A percentile compares a stretch with the other conserved stretches of the same genome.
Evolutionary conservation across 2,888 invertebrate species (phyloP).

Genomic region (Thereva nobilitata): DNA sequence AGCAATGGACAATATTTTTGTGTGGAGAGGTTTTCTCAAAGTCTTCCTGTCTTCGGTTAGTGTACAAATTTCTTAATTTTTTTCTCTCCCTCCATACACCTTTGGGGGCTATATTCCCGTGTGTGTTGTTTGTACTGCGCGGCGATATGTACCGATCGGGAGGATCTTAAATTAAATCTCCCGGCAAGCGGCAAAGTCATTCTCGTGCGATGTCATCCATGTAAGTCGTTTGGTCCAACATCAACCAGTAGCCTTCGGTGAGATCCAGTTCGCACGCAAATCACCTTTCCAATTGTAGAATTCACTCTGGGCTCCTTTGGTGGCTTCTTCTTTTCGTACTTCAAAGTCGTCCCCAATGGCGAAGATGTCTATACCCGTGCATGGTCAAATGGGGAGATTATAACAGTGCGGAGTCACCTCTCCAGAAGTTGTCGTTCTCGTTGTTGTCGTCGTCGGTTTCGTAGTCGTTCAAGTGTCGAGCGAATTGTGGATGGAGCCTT

Average conservation of each 20-base stretch:
- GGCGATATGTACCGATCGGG: not conserved
- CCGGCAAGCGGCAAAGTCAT: slow-evolving; percentile 15
- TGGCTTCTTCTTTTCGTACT: not conserved
- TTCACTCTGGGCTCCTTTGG: not conserved
- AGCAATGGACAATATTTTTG: too few relatives aligned
- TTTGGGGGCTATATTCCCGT: too few relatives aligned
- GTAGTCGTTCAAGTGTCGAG: slow-evolving; percentile 15
- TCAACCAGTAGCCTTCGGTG: slow-evolving; percentile 2
- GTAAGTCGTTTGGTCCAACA: slow-evolving; percentile 23
- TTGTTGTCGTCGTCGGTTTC: not conserved
- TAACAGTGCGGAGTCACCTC: slow-evolving; percentile 1
- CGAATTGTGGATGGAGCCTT: slow-evolving; percentile 5
- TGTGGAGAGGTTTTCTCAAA: too few relatives aligned
- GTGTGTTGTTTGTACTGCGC: too few relatives aligned
- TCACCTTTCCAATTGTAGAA: slow-evolving; percentile 8
- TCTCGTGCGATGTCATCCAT: slow-evolving; percentile 33
- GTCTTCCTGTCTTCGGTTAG: too few relatives aligned
- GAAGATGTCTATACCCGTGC: not conserved
- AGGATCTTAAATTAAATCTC: slow-evolving; percentile 31
- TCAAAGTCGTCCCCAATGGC: slow-evolving; percentile 9
- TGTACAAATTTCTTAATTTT: slow-evolving; percentile 24
- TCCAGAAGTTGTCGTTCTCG: not conserved
- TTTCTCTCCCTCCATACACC: not conserved
- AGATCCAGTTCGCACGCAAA: slow-evolving; percentile 27
- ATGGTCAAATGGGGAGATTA: slow-evolving; percentile 11